Percentiles rank a stretch among this genome's conserved stretches.
phyloP scores from a whole-genome alignment of 2,797 vertebrate species.

The Varecia variegata region DNA sequence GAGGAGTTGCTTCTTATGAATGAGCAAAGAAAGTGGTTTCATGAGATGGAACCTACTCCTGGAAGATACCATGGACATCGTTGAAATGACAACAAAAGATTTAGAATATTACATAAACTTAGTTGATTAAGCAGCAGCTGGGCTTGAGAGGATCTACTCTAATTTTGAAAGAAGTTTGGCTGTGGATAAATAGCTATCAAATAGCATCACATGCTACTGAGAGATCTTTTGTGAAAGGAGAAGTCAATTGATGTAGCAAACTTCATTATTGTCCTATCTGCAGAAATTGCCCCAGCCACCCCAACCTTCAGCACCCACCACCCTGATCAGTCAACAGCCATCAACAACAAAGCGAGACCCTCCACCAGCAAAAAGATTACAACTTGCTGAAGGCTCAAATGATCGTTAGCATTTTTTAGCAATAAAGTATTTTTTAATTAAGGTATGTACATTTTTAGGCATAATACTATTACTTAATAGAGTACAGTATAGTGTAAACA shows the following conservation, averaged over 20 bases:
- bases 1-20: not conserved
- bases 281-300: not conserved
- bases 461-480: not conserved
- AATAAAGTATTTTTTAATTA: not conserved
- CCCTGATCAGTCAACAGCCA: not conserved
- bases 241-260: not conserved
- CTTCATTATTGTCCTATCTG: not conserved
- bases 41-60: not conserved
- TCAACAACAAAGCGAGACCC: not conserved
- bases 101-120: not conserved
- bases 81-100: not conserved
- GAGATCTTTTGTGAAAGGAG: not conserved
- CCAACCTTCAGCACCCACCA: not conserved
- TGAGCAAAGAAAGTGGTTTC: not conserved
- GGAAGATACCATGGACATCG: not conserved
- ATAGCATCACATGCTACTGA: not conserved
- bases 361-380: not conserved
- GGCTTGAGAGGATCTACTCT: not conserved
- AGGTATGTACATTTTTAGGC: not conserved
- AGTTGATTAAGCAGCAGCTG: not conserved
- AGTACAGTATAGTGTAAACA: not conserved
- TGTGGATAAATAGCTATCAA: not conserved
- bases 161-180: not conserved
- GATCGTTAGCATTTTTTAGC: not conserved
- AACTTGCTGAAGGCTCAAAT: not conserved